phyloP scores from a whole-genome alignment of 2,888 invertebrate species.

The Cryptocephalus primarius region DNA sequence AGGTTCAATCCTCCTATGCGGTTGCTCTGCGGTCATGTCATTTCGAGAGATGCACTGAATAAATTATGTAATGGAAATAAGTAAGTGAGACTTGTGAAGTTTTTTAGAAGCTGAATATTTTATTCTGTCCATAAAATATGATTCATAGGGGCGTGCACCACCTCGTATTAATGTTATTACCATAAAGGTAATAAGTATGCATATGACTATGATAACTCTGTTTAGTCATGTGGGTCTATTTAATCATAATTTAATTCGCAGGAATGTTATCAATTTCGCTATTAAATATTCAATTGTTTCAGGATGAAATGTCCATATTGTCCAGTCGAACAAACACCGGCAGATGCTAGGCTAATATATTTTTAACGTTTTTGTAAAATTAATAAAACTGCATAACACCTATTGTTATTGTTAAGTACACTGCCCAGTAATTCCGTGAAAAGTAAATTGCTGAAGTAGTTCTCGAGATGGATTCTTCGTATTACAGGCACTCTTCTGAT shows the following conservation, averaged over 20 bases:
- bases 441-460: no score
- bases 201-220: no score
- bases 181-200: neutral
- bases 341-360: conserved; percentile 84
- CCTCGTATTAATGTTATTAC: neutral
- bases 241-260: no score
- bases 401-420: no score
- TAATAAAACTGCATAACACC: conserved; percentile 4
- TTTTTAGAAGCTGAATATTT: no score
- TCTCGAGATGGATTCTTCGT: no score
- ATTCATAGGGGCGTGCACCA: neutral
- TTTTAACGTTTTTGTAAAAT: conserved; percentile 48
- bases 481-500: no score
- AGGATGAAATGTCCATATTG: conserved; percentile 99
- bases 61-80: conserved; percentile 89
- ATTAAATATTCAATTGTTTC: conserved; percentile 29
- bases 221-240: no score
- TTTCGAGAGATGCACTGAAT: conserved; percentile 91
- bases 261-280: no score
- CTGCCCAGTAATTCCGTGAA: no score
- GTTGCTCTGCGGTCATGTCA: conserved; percentile 94
- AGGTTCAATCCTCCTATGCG: conserved; percentile 96
- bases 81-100: conserved; percentile 49
- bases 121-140: neutral
- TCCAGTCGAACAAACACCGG: conserved; percentile 89